Evolutionary conservation across 2,797 vertebrate species (phyloP).

Genomic region (Falco naumanni): DNA sequence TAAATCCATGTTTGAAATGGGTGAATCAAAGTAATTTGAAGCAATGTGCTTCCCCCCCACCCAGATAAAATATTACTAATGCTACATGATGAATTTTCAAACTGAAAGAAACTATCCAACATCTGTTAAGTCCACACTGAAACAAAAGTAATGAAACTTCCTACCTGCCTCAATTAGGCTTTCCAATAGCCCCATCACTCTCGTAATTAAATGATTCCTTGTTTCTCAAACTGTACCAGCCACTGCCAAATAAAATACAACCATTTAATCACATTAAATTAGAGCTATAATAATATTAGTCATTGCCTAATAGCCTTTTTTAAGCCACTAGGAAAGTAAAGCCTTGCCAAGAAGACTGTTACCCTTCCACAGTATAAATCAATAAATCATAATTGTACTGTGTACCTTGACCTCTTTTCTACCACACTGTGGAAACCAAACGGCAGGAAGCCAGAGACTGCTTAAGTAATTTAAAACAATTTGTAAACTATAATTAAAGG

Average conservation of each 20-base stretch:
- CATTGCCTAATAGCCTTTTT: slow-evolving; percentile 9
- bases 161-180: not conserved
- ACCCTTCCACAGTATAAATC: slow-evolving; percentile 7
- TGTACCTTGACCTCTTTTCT: slow-evolving; percentile 16
- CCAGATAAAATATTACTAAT: not conserved
- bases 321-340: slow-evolving; percentile 1
- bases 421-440: not conserved
- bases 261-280: slow-evolving; percentile 35
- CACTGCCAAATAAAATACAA: slow-evolving; percentile 33
- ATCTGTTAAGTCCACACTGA: not conserved
- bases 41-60: too few relatives aligned
- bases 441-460: not conserved
- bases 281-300: slow-evolving; percentile 46
- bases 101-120: not conserved
- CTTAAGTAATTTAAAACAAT: slow-evolving; percentile 16
- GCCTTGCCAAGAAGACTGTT: slow-evolving; percentile 41
- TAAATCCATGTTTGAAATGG: not conserved
- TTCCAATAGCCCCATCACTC: not conserved
- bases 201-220: not conserved
- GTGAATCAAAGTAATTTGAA: not conserved
- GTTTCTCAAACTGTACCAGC: slow-evolving; percentile 1
- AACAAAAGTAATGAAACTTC: not conserved
- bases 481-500: not conserved
- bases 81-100: not conserved
- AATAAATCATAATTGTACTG: slow-evolving; percentile 40